Evolutionary conservation across 2,797 vertebrate genomes (phyloP), one percentile per base, ranked within the genome.

Genomic region (Melanogrammus aeglefinus): DNA sequence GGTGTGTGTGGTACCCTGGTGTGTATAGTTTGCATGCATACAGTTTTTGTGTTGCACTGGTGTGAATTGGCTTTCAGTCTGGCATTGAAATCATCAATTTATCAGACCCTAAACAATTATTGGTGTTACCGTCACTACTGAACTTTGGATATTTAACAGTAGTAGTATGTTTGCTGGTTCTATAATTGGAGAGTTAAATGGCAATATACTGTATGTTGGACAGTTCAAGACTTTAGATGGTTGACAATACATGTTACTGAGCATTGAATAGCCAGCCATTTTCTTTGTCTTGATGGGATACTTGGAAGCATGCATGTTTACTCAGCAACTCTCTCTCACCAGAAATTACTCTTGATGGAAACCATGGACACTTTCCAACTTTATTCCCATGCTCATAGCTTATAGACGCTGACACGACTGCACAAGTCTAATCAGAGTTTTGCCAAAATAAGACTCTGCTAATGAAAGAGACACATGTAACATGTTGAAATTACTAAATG

Each of bases 341-440:
- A 89, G 83, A 88, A 92, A 91, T 91, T 88, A 91, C 82, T 88
- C 87, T 89, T 94, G 93, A 95, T 94, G 92, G 93, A 93, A 86
- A 83, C 76, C 81, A 90, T 95, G 91, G 92, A 94, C 87, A 88
- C 79, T 79, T 89, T 87, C 92, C 92, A 92, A 89, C 77, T 86
- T 80, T 69, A 75, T 81, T 80, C 80, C 70, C 79, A 57, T 78
- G 76, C 78, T 83, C 77, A 31, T 81, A 39, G 72, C 74, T 77
- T 82, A 82, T 77, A 73, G 77, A 79, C 79, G 85, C 84, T 86
- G 87, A 91, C 91, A 83, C 39, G 72, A 70, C 79, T 84, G 87
- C 85, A 89, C 72, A 86, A 85, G 88, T 83, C 83, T 76, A 69
- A 38, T 21, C 87, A 85, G 88, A 87, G 9, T 0, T 3, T 0